Evolutionary conservation across 2,113 vertebrate genomes (phyloP), one percentile per base, ranked within the genome.

Genomic region (Calidris pygmaea): DNA sequence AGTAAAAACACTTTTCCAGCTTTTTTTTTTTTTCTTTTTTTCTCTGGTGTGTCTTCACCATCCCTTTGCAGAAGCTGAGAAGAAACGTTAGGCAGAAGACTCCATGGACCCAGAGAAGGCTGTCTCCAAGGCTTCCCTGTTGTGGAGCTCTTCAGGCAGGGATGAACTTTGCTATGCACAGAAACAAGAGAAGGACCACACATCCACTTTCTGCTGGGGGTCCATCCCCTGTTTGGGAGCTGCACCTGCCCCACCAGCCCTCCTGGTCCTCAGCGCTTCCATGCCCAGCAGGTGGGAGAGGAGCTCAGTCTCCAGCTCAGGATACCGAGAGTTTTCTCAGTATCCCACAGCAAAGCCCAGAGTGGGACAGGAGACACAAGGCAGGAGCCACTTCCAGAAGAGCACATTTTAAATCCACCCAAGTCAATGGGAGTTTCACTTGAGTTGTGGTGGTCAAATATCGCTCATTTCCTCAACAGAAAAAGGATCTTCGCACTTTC

Each of bases 231-330:
- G 2, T 26, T 19, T 13, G 52, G 3, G 32, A 55, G 37, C 63
- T 52, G 16, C 63, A 14, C 37, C 72, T 41, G 76, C 53, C 72
- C 58, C 75, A 8, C 11, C 1, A 6, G 3, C 71, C 66, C 12
- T n/a, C 35, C 47, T 39, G 7, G 0, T 35, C 52, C 66, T 63
- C 43, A 34, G 63, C 26, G 11, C 1, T 43, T 67, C 45, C 52
- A 14, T 1, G 41, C 22, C 5, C 0, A 0, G 39, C 60, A 62
- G 71, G 35, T 22, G 53, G 63, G 58, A 68, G 48, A 35, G 0
- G 22, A 34, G 60, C 10, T 34, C 50, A 10, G 18, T 4, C 32
- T 55, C 58, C 29, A 35, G 53, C 43, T 52, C 73, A 24, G 12
- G 35, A 35, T n/a, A 22, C 35, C 0, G 0, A 30, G 37, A 39